These are phyloP conservation scores for Dryas iulia DNA, from an alignment of 1,140 invertebrate species.

Conservation along the genomic window DNA sequence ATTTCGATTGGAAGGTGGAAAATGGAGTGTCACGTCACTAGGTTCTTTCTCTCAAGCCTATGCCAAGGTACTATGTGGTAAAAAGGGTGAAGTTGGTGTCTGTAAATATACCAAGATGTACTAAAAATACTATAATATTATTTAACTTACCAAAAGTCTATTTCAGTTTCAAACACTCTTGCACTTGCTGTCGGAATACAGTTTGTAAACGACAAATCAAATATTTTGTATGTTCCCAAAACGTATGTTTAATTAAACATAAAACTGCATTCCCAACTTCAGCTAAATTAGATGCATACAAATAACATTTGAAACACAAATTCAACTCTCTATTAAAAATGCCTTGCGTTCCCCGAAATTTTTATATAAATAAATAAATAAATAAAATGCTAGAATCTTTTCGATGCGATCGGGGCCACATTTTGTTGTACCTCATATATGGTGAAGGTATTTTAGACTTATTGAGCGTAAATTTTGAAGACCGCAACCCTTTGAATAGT, in stretches of 20 bases:
- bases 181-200: background rate
- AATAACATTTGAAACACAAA: background rate
- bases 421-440: conserved; percentile 56
- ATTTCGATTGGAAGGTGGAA: too few relatives aligned
- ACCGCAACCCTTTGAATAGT: conserved; percentile 80
- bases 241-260: background rate
- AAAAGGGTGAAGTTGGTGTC: too few relatives aligned
- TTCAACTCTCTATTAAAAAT: too few relatives aligned
- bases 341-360: too few relatives aligned
- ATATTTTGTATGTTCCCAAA: background rate
- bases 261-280: background rate
- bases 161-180: background rate
- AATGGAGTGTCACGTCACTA: too few relatives aligned
- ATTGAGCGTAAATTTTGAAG: conserved; percentile 79
- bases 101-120: too few relatives aligned
- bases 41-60: too few relatives aligned
- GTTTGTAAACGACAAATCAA: background rate
- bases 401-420: conserved; percentile 15
- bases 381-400: background rate
- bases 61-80: too few relatives aligned
- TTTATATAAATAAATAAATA: too few relatives aligned
- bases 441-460: conserved; percentile 71
- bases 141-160: background rate
- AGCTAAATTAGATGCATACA: background rate
- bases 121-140: too few relatives aligned